Conservation (phyloP, 2,888 invertebrate species). For the Sphaerophoria taeniata region DNA sequence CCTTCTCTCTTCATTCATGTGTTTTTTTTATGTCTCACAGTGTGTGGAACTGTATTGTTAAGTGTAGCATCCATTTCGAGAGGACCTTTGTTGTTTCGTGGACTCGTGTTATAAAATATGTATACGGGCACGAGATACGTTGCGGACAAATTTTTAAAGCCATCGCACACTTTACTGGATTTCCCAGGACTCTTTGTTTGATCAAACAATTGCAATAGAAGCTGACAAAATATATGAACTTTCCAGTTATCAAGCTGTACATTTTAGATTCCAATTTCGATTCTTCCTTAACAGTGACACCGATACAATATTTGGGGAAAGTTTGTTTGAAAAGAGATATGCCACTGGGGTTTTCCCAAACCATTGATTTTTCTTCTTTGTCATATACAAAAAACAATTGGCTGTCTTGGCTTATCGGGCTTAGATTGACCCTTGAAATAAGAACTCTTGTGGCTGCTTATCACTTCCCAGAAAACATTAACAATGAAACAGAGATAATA, state of each 20-base stretch:
- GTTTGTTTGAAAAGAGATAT: not conserved
- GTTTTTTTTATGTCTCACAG: conserved; percentile 1
- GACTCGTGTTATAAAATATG: not conserved
- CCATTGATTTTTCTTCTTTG: not conserved
- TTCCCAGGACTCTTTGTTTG: conserved; percentile 18
- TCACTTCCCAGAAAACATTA: not conserved
- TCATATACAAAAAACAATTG: not conserved
- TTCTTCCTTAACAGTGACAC: not conserved
- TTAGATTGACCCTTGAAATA: conserved; percentile 9
- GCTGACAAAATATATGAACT: not conserved
- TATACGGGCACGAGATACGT: not conserved
- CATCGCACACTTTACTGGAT: conserved; percentile 17
- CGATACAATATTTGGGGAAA: not conserved
- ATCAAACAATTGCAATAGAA: conserved; percentile 7
- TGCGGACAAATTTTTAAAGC: conserved; percentile 11
- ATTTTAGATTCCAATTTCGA: conserved; percentile 14
- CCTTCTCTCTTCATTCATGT: not conserved
- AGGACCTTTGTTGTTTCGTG: not conserved
- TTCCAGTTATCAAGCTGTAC: not conserved
- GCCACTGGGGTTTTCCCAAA: not conserved
- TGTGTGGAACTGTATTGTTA: not conserved
- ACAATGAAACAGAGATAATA: conserved; percentile 1
- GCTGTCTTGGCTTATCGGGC: not conserved
- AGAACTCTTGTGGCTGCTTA: not conserved
- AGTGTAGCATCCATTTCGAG: not conserved